Conservation (phyloP, 1,140 invertebrate genomes). For the Drosophila santomea region DNA sequence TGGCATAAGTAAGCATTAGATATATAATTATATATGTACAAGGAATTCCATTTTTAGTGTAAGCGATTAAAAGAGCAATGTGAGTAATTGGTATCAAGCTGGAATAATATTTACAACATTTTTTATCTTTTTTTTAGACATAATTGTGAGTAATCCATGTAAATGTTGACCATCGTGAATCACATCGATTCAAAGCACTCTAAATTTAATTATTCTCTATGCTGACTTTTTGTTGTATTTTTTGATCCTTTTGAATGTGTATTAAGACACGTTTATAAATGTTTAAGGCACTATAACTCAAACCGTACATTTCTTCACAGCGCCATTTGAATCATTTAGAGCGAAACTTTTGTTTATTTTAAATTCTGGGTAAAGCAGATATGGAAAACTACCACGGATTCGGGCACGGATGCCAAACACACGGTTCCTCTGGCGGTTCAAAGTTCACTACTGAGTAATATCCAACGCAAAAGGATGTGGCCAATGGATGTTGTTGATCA, state of each 20-base stretch:
- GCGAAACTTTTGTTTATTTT: conserved; percentile 22
- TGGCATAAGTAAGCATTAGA: too few species aligned
- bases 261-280: not conserved
- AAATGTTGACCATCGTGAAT: not conserved
- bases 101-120: too few species aligned
- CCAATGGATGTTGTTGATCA: conserved; percentile 43
- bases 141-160: not conserved
- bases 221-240: too few species aligned
- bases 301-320: not conserved
- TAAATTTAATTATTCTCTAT: not conserved
- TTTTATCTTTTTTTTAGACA: not conserved
- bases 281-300: not conserved
- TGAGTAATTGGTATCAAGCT: not conserved
- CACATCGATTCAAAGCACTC: not conserved
- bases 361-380: conserved; percentile 13
- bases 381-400: conserved; percentile 34
- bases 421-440: conserved; percentile 17
- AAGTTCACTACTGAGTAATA: conserved; percentile 32
- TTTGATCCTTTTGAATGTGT: not conserved
- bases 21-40: too few species aligned
- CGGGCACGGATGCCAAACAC: conserved; percentile 2
- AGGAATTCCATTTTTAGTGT: not conserved
- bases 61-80: not conserved
- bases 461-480: conserved; percentile 53
- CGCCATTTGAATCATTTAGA: conserved; percentile 19